Evolutionary conservation across 2,113 vertebrate species (phyloP).

Genomic region (Miniopterus natalensis): DNA sequence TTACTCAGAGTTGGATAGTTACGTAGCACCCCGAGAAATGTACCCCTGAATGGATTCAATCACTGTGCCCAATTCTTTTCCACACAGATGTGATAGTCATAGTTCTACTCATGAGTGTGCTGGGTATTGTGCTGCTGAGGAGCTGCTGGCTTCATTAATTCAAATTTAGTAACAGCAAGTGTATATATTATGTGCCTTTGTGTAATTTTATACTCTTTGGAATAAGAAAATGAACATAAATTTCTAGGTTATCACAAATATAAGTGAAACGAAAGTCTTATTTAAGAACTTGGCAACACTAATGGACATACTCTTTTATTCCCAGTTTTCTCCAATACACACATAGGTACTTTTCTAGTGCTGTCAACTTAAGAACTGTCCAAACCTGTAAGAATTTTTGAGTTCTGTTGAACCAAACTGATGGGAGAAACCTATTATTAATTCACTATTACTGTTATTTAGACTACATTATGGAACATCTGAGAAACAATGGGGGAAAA

Average conservation of each 20-base stretch:
- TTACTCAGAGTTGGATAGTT: neutral
- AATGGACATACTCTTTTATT: neutral
- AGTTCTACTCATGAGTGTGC: neutral
- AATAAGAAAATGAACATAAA: neutral
- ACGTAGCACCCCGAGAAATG: neutral
- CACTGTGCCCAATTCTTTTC: neutral
- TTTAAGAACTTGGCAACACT: neutral
- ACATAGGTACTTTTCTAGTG: neutral
- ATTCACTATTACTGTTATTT: neutral
- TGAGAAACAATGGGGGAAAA: neutral
- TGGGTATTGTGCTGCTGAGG: neutral
- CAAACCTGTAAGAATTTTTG: no score
- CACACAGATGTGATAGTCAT: neutral
- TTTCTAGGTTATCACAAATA: neutral
- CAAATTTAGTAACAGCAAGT: neutral
- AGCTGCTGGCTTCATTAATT: neutral
- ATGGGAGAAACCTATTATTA: neutral
- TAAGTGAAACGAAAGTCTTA: constrained; percentile 18
- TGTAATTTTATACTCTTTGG: neutral
- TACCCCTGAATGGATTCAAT: neutral
- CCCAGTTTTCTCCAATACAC: neutral
- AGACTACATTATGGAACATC: neutral
- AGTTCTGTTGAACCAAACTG: no score
- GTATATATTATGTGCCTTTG: neutral
- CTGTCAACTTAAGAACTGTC: no score